Conservation (phyloP, 2,113 vertebrate genomes). For the Genyomyrus donnyi region DNA sequence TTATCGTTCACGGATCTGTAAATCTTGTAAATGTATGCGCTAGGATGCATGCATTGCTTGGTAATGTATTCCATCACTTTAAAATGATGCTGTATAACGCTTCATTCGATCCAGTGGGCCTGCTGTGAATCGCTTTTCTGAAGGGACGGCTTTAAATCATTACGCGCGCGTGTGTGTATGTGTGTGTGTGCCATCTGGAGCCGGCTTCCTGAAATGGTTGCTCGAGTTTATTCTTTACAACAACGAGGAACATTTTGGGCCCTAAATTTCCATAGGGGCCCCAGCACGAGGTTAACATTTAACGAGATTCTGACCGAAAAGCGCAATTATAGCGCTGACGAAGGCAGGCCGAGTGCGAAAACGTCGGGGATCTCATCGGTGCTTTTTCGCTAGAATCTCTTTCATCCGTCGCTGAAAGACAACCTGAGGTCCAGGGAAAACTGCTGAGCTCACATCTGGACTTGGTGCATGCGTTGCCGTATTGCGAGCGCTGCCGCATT, state of each 20-base stretch:
- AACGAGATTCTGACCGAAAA: background rate
- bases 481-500: background rate
- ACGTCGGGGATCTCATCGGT: background rate
- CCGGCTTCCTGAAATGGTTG: background rate
- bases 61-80: background rate
- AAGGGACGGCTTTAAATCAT: background rate
- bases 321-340: background rate
- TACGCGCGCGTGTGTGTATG: background rate
- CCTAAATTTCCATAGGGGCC: background rate
- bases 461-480: background rate
- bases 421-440: background rate
- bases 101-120: background rate
- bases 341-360: background rate
- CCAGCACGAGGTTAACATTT: background rate
- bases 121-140: background rate
- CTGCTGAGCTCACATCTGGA: background rate
- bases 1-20: background rate
- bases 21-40: background rate
- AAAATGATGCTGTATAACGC: background rate
- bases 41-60: background rate
- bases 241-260: background rate
- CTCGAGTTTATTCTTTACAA: background rate
- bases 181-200: background rate
- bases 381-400: background rate
- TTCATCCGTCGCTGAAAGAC: background rate